These are phyloP conservation scores for Drosophila miranda DNA, from an alignment of 1,140 invertebrate species.

Conservation along the genomic window DNA sequence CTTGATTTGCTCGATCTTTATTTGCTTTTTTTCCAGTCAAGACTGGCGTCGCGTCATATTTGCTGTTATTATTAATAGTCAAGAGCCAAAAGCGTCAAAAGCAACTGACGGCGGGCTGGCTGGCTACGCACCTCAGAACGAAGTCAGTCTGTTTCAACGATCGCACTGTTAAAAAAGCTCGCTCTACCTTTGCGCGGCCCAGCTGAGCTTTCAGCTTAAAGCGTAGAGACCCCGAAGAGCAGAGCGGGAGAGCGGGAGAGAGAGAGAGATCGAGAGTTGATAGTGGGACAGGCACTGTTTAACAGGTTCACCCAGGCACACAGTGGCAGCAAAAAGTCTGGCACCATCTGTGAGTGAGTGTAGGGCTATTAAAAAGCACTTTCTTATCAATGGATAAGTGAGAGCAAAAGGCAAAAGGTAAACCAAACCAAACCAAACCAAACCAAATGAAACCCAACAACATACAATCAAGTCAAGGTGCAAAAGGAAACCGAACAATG, in stretches of 20 bases:
- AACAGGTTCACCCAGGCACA: conserved; percentile 9
- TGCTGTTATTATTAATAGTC: conserved; percentile 67
- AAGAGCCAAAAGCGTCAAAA: conserved; percentile 64
- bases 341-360: conserved; percentile 39
- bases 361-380: conserved; percentile 72
- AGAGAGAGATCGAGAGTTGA: conserved; percentile 10
- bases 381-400: conserved; percentile 51
- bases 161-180: conserved; percentile 42
- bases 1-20: conserved; percentile 51
- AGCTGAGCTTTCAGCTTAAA: conserved; percentile 10
- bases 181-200: not conserved
- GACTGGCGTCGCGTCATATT: conserved; percentile 59
- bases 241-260: conserved; percentile 1
- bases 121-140: conserved; percentile 54
- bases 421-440: no score
- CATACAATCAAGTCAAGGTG: conserved; percentile 48
- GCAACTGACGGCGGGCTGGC: conserved; percentile 30
- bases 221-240: conserved; percentile 7
- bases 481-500: conserved; percentile 50
- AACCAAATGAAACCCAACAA: conserved; percentile 59
- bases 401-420: conserved; percentile 21
- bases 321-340: conserved; percentile 4
- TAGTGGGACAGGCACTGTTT: conserved; percentile 9
- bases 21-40: conserved; percentile 36
- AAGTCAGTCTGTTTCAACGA: conserved; percentile 29